Percentiles rank a stretch among this genome's conserved stretches.
Conservation (phyloP, 2,113 vertebrate genomes). For the Corythoichthys intestinalis region DNA sequence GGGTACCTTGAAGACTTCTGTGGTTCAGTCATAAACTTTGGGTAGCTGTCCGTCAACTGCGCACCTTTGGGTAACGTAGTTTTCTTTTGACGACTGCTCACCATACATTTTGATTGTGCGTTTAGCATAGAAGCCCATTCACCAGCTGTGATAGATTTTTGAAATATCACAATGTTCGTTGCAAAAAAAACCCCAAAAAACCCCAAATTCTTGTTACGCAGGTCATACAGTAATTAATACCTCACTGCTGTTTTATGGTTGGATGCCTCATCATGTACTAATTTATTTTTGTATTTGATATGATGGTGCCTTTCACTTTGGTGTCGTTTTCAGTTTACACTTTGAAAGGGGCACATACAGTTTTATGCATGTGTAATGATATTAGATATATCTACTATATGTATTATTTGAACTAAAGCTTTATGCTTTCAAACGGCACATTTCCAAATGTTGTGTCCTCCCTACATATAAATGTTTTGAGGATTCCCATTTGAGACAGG, state of each 20-base stretch:
- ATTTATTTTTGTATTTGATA: not conserved
- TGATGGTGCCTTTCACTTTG: not conserved
- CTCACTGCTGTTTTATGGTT: too few relatives aligned
- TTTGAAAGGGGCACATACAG: not conserved
- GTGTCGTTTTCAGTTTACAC: too few relatives aligned
- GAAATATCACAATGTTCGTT: slow-evolving; percentile 56
- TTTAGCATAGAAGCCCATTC: slow-evolving; percentile 55
- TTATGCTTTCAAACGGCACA: not conserved
- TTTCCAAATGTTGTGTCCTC: not conserved
- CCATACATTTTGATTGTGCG: slow-evolving; percentile 57
- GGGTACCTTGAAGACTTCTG: slow-evolving; percentile 96
- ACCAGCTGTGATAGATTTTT: slow-evolving; percentile 60
- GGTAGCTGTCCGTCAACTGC: slow-evolving; percentile 80
- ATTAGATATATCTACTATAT: too few relatives aligned
- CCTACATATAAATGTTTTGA: not conserved
- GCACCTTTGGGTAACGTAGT: slow-evolving; percentile 78
- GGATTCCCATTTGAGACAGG: not conserved
- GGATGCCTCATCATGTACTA: not conserved
- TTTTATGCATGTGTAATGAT: not conserved
- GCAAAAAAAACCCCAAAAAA: not conserved
- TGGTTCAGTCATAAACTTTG: slow-evolving; percentile 97
- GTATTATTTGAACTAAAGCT: not conserved
- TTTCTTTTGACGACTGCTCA: slow-evolving; percentile 59
- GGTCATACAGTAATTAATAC: not conserved
- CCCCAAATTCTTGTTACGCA: not conserved